These are phyloP conservation scores for Corella eumyota DNA, from an alignment of 23 tunicate genomes.

Conservation along the genomic window DNA sequence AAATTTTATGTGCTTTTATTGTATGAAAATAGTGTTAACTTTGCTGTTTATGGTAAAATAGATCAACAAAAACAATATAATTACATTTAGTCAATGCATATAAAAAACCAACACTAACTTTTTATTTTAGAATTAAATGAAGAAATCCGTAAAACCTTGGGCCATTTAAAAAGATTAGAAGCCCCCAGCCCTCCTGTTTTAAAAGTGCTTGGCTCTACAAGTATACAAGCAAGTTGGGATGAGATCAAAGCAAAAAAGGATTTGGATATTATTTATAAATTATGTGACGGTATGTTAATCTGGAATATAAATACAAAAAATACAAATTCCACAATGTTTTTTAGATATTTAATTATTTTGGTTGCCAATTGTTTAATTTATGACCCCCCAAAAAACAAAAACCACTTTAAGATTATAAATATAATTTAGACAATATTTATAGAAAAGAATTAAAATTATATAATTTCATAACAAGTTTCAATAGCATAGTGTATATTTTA, in stretches of 20 bases:
- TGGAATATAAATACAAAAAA: background rate
- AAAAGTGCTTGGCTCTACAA: constrained; percentile 10
- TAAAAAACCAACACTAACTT: background rate
- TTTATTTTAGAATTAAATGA: constrained; percentile 53
- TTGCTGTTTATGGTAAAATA: too few species aligned
- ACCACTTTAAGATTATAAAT: too few species aligned
- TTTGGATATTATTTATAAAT: constrained; percentile 40
- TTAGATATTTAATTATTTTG: background rate
- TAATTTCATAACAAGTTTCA: too few species aligned
- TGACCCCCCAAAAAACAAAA: too few species aligned
- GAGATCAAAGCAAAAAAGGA: constrained; percentile 17
- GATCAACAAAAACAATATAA: too few species aligned
- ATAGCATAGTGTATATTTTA: too few species aligned
- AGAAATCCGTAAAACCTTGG: constrained; percentile 47
- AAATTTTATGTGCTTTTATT: too few species aligned
- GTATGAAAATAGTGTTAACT: too few species aligned
- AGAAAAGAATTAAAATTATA: too few species aligned
- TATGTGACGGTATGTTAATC: constrained; percentile 28
- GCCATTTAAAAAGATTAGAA: constrained; percentile 35
- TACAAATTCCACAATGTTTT: background rate
- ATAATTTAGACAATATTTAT: too few species aligned
- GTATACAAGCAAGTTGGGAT: constrained; percentile 26
- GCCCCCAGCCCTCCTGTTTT: constrained; percentile 56
- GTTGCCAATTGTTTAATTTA: background rate
- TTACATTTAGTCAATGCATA: background rate